Evolutionary conservation across 2,888 invertebrate genomes (phyloP), one percentile per base, ranked within the genome.

Genomic region (Tachina lurida): DNA sequence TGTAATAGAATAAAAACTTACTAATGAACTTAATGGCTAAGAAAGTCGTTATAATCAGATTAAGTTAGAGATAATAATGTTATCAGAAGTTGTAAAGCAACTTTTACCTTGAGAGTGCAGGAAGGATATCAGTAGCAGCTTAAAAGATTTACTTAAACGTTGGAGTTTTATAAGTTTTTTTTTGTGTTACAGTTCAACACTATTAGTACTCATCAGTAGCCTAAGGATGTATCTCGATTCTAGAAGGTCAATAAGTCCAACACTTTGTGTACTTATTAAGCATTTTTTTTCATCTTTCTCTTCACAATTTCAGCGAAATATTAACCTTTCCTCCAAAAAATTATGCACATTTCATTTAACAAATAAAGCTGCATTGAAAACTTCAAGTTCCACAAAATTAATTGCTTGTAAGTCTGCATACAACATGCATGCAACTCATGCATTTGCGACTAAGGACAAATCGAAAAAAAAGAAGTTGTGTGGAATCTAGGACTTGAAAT

Each of bases 301-400:
- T 49, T n/a, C 15, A 15, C 10, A 10, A 22, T 10, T 52, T 43
- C 7, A 13, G 7, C 15, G 68, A 19, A 19, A 49, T 62, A 62
- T 52, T 68, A 56, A 31, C 5, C 7, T 2, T 31, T 62, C 39
- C 39, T 56, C 7, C 31, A 9, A 47, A 47, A 39, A 17, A 19
- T 41, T 43, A 31, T 22, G n/a, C 49, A 47, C 41, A 65, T 73
- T 13, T 58, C 62, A 49, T 58, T 73, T 41, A 22, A 15, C 31
- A 58, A 56, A 31, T 31, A 56, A 75, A 80, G 67, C 76, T 81
- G n/a, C 67, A 73, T 65, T 83, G 82, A 81, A 85, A 85, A 79
- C 79, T 75, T 71, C 76, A 86, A 86, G 75, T 67, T 71, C 47
- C 12, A 31, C 43, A 68, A 60, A 74, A 84, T 68, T 73, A 77